Base-by-base conservation (phyloP, 2,113 vertebrate species). In the Spilogale gracilis region DNA sequence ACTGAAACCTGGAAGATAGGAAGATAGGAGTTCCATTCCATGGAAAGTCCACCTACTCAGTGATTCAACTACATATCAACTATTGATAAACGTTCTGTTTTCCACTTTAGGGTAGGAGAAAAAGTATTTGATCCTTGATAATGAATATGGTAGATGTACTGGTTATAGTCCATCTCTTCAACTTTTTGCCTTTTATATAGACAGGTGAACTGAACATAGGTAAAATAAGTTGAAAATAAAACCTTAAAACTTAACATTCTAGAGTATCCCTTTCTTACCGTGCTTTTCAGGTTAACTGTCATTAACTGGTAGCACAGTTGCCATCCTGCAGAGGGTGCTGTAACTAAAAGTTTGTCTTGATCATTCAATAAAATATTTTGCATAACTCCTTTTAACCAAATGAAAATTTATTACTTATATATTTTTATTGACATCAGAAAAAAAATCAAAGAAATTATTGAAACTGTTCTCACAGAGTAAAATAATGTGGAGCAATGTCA, bases 301-400 rank as follows among this genome's bases (percentile, higher is more conserved):
- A 56, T 82, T 50, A 58, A 52, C 83, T 80, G 71, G 21, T 61
- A 45, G 30, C n/a, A 67, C 69, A 89, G 21, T 30, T 95, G 52
- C 69, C 27, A 38, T 48, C 80, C 94, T 96, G 83, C 74, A 97
- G 97, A 85, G 98, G 96, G 89, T 92, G 88, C 92, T 95, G 50
- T 79, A 71, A 79, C 50, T 88, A 81, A 95, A 82, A 92, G 21
- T 63, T 84, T 91, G 21, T 85, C 48, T 65, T 67, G 18, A 23
- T 63, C 50, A 48, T 65, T n/a, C 63, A 0, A 20, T 95, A 71
- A 96, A 93, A 27, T 48, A 25, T 60, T 95, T 60, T 82, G 43
- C 23, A 9, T 63, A 91, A 76, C 10, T 81, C 45, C 20, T 89
- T 80, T 94, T 91, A 74, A 82, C 32, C 74, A 52, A 69, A 61